Base-by-base conservation (phyloP, 2,888 invertebrate genomes). In the Noctuana brunneofusca region DNA sequence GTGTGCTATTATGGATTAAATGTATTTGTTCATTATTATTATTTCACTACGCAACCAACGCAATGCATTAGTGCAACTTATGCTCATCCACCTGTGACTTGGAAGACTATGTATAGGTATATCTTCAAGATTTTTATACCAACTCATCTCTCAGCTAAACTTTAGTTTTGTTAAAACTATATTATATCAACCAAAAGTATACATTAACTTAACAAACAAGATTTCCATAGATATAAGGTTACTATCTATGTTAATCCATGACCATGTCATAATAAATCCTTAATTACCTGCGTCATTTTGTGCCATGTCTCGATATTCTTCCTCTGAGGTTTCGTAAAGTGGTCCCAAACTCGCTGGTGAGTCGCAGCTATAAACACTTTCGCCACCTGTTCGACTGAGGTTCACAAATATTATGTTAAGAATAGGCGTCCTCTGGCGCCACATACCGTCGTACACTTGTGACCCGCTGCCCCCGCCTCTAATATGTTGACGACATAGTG, bases 261-360 rank as follows among this genome's bases (percentile, higher is more conserved):
- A 27, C 30, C 14, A 30, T 32, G 18, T 52, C 8, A 52, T n/a
- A 52, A 27, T 24, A 32, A 32, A 54, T 54, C 58, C 58, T 53
- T 62, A 68, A 70, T 74, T 88, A 98, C 98, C 97, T 96, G 95
- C 67, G 97, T 96, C 93, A 97, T 97, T 93, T 97, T 98, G 93
- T 96, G 97, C 99, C 98, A 98, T 86, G 96, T 95, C 93, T 98
- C 98, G 92, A 99, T 97, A 94, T 98, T 98, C 95, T 98, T 98
- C 93, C 98, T 94, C 93, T 98, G 98, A 78, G 98, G 97, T 94
- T 98, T 98, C 93, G 98, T 98, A 95, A 99, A 98, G 95, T 98
- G 98, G 95, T 98, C 98, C 98, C 98, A 98, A 92, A 97, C 97
- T 92, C 98, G 98, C 95, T 98, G 98, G 93, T 98, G 98, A 92